These are phyloP conservation scores for Brachylomia viminalis DNA, from an alignment of 2,888 invertebrate species.

Conservation along the genomic window DNA sequence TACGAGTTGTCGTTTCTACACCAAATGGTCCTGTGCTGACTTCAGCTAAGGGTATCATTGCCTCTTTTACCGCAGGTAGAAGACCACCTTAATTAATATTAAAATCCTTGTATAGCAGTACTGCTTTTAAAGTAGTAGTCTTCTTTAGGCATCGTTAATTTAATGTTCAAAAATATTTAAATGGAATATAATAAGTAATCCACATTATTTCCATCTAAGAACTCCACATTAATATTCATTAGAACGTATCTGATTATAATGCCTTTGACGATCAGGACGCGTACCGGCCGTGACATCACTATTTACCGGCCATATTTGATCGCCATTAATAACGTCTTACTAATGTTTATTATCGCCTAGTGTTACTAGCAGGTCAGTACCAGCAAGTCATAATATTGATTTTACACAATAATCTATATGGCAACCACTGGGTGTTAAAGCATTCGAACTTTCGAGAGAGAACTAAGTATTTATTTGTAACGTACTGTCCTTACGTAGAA, in stretches of 20 bases:
- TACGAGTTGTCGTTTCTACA: neutral
- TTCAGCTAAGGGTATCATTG: constrained; percentile 8
- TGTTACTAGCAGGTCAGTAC: constrained; percentile 58
- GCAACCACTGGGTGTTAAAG: constrained; percentile 22
- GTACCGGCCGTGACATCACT: constrained; percentile 66
- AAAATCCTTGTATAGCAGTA: constrained; percentile 1
- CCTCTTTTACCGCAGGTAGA: neutral
- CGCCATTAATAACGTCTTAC: constrained; percentile 61
- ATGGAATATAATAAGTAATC: constrained; percentile 20
- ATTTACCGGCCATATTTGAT: constrained; percentile 66
- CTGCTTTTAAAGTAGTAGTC: constrained; percentile 2
- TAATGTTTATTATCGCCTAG: constrained; percentile 56
- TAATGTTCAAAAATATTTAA: constrained; percentile 6
- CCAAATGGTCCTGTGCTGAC: neutral
- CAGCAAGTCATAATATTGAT: constrained; percentile 51
- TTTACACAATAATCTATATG: constrained; percentile 34
- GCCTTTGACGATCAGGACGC: constrained; percentile 47
- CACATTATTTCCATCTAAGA: neutral
- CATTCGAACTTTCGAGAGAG: constrained; percentile 28
- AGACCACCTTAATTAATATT: constrained; percentile 10
- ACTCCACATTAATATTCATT: constrained; percentile 42
- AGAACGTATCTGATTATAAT: constrained; percentile 50
- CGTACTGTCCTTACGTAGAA: neutral
- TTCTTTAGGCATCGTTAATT: neutral
- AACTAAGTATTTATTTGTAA: constrained; percentile 22